Percentiles rank a stretch among this genome's conserved stretches.
Evolutionary conservation across 1,140 invertebrate species (phyloP).

Genomic region (Zaprionus kolodkinae): DNA sequence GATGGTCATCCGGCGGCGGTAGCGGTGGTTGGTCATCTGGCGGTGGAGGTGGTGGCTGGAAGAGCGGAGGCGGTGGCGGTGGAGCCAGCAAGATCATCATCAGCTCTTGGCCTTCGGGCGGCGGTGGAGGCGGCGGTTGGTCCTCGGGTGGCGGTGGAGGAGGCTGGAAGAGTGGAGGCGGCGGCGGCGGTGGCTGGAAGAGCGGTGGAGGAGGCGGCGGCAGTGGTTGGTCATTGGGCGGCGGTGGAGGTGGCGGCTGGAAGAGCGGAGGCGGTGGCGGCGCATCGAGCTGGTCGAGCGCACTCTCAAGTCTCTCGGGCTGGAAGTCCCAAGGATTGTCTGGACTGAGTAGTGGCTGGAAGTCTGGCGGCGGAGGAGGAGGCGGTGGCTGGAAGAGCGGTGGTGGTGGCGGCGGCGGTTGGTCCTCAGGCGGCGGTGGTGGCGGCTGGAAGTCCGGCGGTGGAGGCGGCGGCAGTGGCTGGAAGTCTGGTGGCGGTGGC

Average conservation of each 20-base stretch:
- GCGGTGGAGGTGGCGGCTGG: slow-evolving; percentile 45
- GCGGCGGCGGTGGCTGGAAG: slow-evolving; percentile 49
- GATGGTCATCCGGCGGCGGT: slow-evolving; percentile 44
- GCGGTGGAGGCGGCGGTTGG: slow-evolving; percentile 48
- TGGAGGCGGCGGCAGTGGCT: slow-evolving; percentile 23
- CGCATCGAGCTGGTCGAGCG: slow-evolving; percentile 24
- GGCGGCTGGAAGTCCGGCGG: slow-evolving; percentile 36
- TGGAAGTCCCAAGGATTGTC: slow-evolving; percentile 32
- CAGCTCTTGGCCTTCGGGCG: slow-evolving; percentile 21
- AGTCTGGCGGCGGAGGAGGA: not conserved
- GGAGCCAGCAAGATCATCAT: slow-evolving; percentile 21
- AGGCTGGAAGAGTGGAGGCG: slow-evolving; percentile 47
- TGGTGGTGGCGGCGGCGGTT: slow-evolving; percentile 19
- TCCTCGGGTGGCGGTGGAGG: slow-evolving; percentile 29
- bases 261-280: slow-evolving; percentile 27
- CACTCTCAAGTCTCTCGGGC: slow-evolving; percentile 20
- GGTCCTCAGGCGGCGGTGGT: slow-evolving; percentile 24
- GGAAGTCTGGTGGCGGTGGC: slow-evolving; percentile 36
- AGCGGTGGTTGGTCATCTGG: slow-evolving; percentile 47
- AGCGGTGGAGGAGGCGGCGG: slow-evolving; percentile 16
- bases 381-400: slow-evolving; percentile 25
- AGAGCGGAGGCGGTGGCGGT: slow-evolving; percentile 23
- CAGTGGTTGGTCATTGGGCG: slow-evolving; percentile 32
- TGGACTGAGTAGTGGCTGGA: slow-evolving; percentile 25
- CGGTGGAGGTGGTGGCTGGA: slow-evolving; percentile 39